Evolutionary conservation across 2,888 invertebrate species (phyloP).

Genomic region (Leucoma salicis): DNA sequence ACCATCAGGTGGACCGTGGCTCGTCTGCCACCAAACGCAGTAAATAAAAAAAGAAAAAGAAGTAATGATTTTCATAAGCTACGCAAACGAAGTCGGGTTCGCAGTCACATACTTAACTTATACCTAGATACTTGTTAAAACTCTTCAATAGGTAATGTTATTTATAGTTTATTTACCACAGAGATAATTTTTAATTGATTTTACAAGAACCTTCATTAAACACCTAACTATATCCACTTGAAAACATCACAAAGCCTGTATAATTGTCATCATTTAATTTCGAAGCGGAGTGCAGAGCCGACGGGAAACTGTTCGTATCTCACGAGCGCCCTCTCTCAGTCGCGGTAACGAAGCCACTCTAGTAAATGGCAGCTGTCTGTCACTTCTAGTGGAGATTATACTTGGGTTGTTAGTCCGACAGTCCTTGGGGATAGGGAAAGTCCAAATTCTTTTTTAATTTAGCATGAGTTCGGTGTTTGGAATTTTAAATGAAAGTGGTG

Average conservation of each 20-base stretch:
- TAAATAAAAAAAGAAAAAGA: no score
- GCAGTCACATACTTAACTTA: no score
- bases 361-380: slow-evolving; percentile 63
- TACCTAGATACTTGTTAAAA: no score
- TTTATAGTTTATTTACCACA: background rate
- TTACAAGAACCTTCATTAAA: slow-evolving; percentile 5
- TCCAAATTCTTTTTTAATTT: slow-evolving; percentile 20
- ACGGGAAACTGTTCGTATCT: slow-evolving; percentile 26
- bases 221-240: slow-evolving; percentile 5
- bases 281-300: slow-evolving; percentile 26
- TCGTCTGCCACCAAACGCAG: no score
- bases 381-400: slow-evolving; percentile 39
- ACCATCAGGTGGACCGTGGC: no score
- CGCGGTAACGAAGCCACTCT: slow-evolving; percentile 65
- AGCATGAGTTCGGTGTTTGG: background rate
- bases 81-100: no score
- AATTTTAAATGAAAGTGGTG: no score
- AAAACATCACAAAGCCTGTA: slow-evolving; percentile 31
- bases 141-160: no score
- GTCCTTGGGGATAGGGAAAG: slow-evolving; percentile 19
- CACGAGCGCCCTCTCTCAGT: slow-evolving; percentile 38
- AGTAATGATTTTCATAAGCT: no score
- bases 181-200: background rate
- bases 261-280: slow-evolving; percentile 40
- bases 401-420: slow-evolving; percentile 30